A percentile compares a stretch with the other conserved stretches of the same genome.
phyloP scores from a whole-genome alignment of 2,797 vertebrate species.

The Bovichtus diacanthus region DNA sequence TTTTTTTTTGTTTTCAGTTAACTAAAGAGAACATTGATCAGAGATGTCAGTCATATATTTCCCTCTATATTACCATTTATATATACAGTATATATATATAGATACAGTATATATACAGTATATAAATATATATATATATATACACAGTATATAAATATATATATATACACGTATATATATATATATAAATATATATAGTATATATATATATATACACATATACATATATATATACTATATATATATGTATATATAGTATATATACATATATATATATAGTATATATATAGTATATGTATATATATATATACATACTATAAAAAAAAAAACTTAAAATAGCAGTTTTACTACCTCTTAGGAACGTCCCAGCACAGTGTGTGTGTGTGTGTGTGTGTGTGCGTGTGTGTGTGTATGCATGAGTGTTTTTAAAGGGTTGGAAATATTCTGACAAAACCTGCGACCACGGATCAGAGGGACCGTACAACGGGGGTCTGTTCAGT shows the following conservation, averaged over 20 bases:
- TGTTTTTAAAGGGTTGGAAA: slow-evolving; percentile 59
- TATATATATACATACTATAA: no score
- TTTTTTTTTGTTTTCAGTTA: not conserved
- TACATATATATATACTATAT: no score
- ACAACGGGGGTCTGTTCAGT: slow-evolving; percentile 67
- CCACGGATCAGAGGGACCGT: slow-evolving; percentile 43
- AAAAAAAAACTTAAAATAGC: slow-evolving; percentile 27
- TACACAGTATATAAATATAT: no score
- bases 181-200: no score
- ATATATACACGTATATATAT: no score
- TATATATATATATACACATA: no score
- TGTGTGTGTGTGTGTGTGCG: slow-evolving; percentile 11
- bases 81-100: no score
- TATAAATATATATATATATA: no score
- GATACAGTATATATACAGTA: no score
- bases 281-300: no score
- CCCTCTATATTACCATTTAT: not conserved
- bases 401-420: not conserved
- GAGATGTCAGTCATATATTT: not conserved
- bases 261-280: no score
- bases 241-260: no score
- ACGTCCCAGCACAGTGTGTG: slow-evolving; percentile 11
- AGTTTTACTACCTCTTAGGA: slow-evolving; percentile 30
- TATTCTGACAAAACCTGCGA: slow-evolving; percentile 50
- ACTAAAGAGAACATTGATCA: not conserved